Evolutionary conservation across 2,888 invertebrate species (phyloP).

Genomic region (Cyclophora albipunctata): DNA sequence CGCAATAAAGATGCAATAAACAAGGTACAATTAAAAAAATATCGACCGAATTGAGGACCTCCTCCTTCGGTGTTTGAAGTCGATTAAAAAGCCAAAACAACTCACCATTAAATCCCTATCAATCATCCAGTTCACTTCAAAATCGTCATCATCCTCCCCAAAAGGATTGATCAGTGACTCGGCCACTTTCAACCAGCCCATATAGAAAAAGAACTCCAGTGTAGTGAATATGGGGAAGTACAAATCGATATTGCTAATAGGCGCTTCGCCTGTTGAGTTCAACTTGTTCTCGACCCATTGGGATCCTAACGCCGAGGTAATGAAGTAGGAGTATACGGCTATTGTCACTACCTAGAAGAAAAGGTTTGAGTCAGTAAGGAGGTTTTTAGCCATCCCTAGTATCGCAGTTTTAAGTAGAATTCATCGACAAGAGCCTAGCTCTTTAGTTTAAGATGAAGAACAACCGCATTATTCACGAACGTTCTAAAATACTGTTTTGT

Average conservation of each 20-base stretch:
- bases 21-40: no score
- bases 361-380: no score
- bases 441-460: no score
- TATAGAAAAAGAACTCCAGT: slow-evolving; percentile 90
- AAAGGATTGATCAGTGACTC: slow-evolving; percentile 94
- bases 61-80: no score
- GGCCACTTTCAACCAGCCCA: slow-evolving; percentile 95
- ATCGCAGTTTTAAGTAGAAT: no score
- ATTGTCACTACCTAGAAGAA: slow-evolving; percentile 85
- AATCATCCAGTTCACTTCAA: slow-evolving; percentile 94
- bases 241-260: slow-evolving; percentile 82
- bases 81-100: not conserved
- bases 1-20: no score
- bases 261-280: slow-evolving; percentile 31
- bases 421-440: no score
- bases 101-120: slow-evolving; percentile 89
- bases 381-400: no score
- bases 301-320: slow-evolving; percentile 90
- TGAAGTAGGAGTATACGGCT: slow-evolving; percentile 93
- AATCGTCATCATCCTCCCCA: slow-evolving; percentile 94
- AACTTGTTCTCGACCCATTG: slow-evolving; percentile 85
- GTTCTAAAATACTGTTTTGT: no score
- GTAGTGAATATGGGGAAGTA: slow-evolving; percentile 94
- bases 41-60: no score
- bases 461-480: no score